phyloP scores from a whole-genome alignment of 1,140 invertebrate species.

The Batillaria attramentaria region DNA sequence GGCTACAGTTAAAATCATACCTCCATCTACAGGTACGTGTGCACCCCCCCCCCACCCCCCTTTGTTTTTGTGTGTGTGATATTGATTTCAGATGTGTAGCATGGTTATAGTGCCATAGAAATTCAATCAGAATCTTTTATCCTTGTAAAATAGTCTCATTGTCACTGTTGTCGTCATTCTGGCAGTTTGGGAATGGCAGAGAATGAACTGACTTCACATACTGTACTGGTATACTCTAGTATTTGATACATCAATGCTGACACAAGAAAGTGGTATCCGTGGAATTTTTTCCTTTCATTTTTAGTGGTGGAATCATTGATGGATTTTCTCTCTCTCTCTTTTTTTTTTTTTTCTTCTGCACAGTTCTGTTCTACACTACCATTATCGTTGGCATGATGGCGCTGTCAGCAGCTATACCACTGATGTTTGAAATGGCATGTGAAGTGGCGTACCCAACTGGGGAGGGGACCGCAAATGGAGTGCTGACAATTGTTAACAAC shows the following conservation, averaged over 20 bases:
- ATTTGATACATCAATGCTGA: too few species aligned
- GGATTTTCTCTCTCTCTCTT: background rate
- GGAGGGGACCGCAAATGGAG: constrained; percentile 74
- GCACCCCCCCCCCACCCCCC: background rate
- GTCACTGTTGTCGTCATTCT: too few species aligned
- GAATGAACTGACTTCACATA: too few species aligned
- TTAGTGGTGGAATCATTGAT: too few species aligned
- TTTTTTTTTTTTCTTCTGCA: constrained; percentile 3
- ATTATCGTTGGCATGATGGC: constrained; percentile 20
- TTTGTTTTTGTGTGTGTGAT: background rate
- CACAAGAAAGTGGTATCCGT: too few species aligned
- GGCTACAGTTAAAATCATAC: constrained; percentile 32
- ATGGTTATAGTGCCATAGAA: too few species aligned
- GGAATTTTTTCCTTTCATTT: too few species aligned
- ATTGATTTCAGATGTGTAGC: too few species aligned
- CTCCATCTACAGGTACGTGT: constrained; percentile 38
- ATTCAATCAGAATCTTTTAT: too few species aligned
- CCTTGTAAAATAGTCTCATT: too few species aligned
- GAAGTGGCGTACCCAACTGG: constrained; percentile 74
- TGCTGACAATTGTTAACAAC: constrained; percentile 73
- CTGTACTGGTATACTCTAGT: too few species aligned
- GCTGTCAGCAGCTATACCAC: constrained; percentile 71
- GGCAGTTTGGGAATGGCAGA: too few species aligned
- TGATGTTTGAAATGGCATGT: constrained; percentile 74
- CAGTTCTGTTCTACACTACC: constrained; percentile 30